Evolutionary conservation across 2,797 vertebrate genomes (phyloP).

Genomic region (Trachurus trachurus): DNA sequence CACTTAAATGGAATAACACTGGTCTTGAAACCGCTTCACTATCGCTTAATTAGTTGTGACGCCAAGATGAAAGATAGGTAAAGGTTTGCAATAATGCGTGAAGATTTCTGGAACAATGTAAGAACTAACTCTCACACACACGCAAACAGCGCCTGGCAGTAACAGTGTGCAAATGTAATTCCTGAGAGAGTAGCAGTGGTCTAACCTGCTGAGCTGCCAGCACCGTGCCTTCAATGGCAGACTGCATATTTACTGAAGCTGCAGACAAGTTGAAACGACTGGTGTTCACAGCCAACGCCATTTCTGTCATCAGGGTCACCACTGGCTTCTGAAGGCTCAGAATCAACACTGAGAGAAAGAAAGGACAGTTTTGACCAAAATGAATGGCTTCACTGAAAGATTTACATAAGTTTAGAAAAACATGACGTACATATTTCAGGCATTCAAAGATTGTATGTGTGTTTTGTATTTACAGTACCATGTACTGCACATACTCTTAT

Average conservation of each 20-base stretch:
- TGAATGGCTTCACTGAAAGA: neutral
- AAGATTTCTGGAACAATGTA: neutral
- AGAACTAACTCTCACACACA: neutral
- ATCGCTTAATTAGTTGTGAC: neutral
- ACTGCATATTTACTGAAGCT: conserved; percentile 53
- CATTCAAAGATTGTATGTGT: neutral
- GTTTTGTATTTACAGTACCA: neutral
- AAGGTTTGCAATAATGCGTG: conserved; percentile 3
- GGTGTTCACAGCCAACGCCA: conserved; percentile 54
- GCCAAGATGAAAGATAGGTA: neutral
- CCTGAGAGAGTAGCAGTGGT: neutral
- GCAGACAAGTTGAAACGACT: conserved; percentile 62
- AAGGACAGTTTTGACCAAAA: conserved; percentile 1
- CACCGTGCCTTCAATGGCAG: conserved; percentile 66
- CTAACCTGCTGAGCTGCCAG: conserved; percentile 77
- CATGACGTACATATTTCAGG: neutral
- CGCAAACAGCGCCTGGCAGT: rapidly evolving
- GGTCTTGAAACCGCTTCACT: neutral
- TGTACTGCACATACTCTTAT: neutral
- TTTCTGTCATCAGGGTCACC: conserved; percentile 61
- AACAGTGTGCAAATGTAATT: neutral
- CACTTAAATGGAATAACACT: neutral
- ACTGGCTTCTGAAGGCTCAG: conserved; percentile 71
- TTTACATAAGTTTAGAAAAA: neutral
- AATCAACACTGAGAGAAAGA: conserved; percentile 71